phyloP scores from a whole-genome alignment of 2,888 invertebrate genomes.

The Xylophagus ater region DNA sequence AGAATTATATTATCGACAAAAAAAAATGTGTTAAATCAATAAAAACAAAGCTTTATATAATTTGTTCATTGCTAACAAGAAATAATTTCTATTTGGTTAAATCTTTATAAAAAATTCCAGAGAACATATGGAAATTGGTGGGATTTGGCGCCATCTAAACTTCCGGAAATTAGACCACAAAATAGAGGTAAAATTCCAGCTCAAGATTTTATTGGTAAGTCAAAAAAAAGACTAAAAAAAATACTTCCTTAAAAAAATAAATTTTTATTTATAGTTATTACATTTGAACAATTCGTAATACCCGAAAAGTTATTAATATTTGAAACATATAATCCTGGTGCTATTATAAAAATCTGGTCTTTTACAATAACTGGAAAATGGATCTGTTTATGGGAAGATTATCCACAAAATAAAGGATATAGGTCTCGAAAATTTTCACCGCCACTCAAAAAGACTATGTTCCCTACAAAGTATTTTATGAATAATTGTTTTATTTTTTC shows the following conservation, averaged over 20 bases:
- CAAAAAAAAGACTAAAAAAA: background rate
- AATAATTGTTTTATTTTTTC: background rate
- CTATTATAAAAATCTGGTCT: conserved; percentile 71
- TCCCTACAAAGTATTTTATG: conserved; percentile 44
- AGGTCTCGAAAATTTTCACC: conserved; percentile 67
- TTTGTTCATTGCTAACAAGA: too few relatives aligned
- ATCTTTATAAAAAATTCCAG: too few relatives aligned
- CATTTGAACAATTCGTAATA: conserved; percentile 35
- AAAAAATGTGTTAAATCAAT: conserved; percentile 2
- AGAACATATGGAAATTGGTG: conserved; percentile 79
- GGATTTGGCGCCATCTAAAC: conserved; percentile 63
- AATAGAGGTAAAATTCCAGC: conserved; percentile 54
- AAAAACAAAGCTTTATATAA: conserved; percentile 18
- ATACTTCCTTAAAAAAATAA: conserved; percentile 8
- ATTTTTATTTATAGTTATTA: conserved; percentile 28
- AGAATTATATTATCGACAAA: conserved; percentile 1
- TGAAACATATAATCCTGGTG: conserved; percentile 80
- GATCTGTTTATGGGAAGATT: conserved; percentile 67
- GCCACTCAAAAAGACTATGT: conserved; percentile 47
- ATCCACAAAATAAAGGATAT: conserved; percentile 49
- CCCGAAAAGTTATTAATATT: conserved; percentile 53
- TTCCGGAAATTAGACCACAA: conserved; percentile 60
- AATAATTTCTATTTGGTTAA: too few relatives aligned
- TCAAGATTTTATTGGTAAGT: conserved; percentile 69
- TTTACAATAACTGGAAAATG: conserved; percentile 45